Base-by-base conservation (phyloP, 2,888 invertebrate genomes). In the Cosmorhoe ocellata region DNA sequence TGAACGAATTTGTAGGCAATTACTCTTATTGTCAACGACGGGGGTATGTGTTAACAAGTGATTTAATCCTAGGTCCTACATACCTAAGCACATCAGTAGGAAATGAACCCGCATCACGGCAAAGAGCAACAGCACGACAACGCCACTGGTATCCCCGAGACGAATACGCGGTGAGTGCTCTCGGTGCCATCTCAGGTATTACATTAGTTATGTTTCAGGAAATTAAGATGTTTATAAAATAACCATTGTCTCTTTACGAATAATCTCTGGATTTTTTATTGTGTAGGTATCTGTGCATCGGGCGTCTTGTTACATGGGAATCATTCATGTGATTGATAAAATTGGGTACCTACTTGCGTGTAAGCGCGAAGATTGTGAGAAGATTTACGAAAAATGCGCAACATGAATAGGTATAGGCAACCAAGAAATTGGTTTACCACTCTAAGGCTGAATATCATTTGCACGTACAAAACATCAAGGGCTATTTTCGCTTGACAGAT, bases 201-300 rank as follows among this genome's bases (percentile, higher is more conserved):
- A 18, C 18, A 4, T 18, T 18, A 18, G 18, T 24, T 2, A 45
- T 26, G 33, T 41, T 33, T 38, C 28, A 13, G 30, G 26, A 50
- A 49, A 50, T 14, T 12, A 37, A 9, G n/a, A 6, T 55, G 50
- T 55, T 55, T 55, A 43, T 34, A 43, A 55, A 54, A 55, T 43
- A 50, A 30, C 24, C 39, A 47, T 55, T 50, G 46, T 54, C 1
- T 7, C 24, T 42, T 8, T 33, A 39, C 18, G 18, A 24, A 31
- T 31, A 31, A 27, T 27, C 32, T 34, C 12, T 24, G 14, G 4
- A 18, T 10, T 30, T 24, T 34, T 44, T 36, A 24, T 40, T 26
- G 30, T 31, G 32, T 13, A 18, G 18, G n/a, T n/a, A n/a, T n/a
- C n/a, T 24, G 24, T 7, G 24, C 6, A 24, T 33, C 3, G 11